Conservation (phyloP, 2,113 vertebrate species). For the Ictidomys tridecemlineatus region DNA sequence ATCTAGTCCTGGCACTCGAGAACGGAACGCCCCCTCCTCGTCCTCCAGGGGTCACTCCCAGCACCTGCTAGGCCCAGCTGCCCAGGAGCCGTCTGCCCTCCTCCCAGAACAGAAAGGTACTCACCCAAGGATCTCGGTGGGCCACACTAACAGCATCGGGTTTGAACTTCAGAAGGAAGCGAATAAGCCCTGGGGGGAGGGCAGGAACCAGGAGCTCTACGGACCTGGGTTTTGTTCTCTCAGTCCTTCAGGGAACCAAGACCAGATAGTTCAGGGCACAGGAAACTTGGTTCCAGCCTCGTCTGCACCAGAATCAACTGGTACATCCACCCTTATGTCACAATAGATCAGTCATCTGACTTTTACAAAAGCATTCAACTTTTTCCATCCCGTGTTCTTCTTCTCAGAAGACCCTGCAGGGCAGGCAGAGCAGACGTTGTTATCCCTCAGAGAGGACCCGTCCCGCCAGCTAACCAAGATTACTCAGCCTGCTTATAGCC, state of each 20-base stretch:
- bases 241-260: background rate
- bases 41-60: background rate
- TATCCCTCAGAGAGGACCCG: background rate
- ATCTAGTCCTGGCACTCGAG: background rate
- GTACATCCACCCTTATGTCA: background rate
- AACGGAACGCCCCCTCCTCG: background rate
- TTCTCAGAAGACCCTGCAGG: background rate
- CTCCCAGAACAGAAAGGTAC: background rate
- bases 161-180: background rate
- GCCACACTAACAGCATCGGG: background rate
- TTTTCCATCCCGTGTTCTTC: background rate
- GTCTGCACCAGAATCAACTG: background rate
- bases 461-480: background rate
- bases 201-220: background rate
- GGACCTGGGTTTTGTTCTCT: background rate
- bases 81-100: background rate
- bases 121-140: background rate
- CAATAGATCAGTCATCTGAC: background rate
- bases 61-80: background rate
- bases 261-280: background rate
- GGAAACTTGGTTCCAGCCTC: background rate
- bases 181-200: background rate
- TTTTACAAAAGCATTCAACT: background rate
- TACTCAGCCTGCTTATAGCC: background rate
- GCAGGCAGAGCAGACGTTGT: background rate